Conservation (phyloP, 2,888 invertebrate species). For the Noctua comes region DNA sequence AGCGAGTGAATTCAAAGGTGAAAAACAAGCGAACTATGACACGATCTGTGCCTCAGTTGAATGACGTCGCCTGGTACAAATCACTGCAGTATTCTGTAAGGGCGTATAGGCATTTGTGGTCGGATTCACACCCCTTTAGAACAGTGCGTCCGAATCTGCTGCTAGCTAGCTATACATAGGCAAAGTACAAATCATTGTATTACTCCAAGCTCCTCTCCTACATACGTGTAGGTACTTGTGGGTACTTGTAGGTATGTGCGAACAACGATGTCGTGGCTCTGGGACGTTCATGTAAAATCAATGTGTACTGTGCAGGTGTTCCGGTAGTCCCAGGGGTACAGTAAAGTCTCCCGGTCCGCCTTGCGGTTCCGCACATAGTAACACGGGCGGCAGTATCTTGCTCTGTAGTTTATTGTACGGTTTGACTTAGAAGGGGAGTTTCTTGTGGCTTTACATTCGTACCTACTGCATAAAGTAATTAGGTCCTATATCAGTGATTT, state of each 20-base stretch:
- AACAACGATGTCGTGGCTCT: slow-evolving; percentile 60
- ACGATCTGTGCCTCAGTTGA: slow-evolving; percentile 43
- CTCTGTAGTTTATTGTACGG: slow-evolving; percentile 63
- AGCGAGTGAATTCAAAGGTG: slow-evolving; percentile 49
- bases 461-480: slow-evolving; percentile 44
- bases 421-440: slow-evolving; percentile 54
- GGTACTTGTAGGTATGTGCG: slow-evolving; percentile 50
- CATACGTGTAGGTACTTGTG: slow-evolving; percentile 10
- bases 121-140: slow-evolving; percentile 44
- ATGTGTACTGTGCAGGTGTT: slow-evolving; percentile 75
- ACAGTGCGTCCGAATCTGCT: slow-evolving; percentile 23
- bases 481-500: slow-evolving; percentile 13
- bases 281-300: slow-evolving; percentile 73
- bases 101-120: slow-evolving; percentile 42
- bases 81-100: slow-evolving; percentile 33
- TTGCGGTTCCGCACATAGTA: slow-evolving; percentile 65
- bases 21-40: slow-evolving; percentile 59
- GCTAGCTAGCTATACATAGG: slow-evolving; percentile 21
- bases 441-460: slow-evolving; percentile 34
- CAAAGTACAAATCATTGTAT: slow-evolving; percentile 64
- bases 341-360: slow-evolving; percentile 77
- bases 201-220: slow-evolving; percentile 36
- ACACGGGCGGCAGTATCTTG: slow-evolving; percentile 57
- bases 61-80: slow-evolving; percentile 32
- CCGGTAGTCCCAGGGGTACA: slow-evolving; percentile 75